These are phyloP conservation scores for Clostera curtula DNA, from an alignment of 2,888 invertebrate species.

Conservation along the genomic window DNA sequence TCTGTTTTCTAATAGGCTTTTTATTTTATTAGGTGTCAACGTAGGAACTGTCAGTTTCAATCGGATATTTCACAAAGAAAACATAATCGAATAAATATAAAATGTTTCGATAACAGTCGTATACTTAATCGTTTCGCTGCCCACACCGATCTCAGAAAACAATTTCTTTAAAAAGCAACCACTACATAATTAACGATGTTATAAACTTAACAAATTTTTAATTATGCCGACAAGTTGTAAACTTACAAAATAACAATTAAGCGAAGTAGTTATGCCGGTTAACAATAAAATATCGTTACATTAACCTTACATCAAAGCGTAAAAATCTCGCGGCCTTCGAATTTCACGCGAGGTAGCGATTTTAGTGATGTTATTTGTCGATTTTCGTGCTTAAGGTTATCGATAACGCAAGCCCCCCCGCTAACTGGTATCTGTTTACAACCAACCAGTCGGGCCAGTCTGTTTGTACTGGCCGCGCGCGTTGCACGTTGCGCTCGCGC, in stretches of 20 bases:
- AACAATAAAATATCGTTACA: conserved; percentile 20
- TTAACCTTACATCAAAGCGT: conserved; percentile 24
- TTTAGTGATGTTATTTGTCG: conserved; percentile 41
- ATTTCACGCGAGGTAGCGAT: conserved; percentile 33
- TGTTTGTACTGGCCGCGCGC: conserved; percentile 50
- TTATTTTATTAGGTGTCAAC: too few species aligned
- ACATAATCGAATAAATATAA: too few species aligned
- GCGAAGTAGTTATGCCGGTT: conserved; percentile 2
- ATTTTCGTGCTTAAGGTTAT: conserved; percentile 39
- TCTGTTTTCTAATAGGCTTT: too few species aligned
- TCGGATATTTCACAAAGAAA: too few species aligned
- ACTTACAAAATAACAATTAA: conserved; percentile 12
- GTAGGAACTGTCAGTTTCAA: too few species aligned
- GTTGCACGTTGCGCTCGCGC: conserved; percentile 44
- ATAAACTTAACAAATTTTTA: neutral
- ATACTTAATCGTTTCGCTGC: too few species aligned
- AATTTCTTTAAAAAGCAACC: neutral
- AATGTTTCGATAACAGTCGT: too few species aligned
- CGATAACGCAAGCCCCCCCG: conserved; percentile 60
- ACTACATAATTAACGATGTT: neutral
- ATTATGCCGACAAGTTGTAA: conserved; percentile 1
- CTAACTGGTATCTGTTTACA: conserved; percentile 32
- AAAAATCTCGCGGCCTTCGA: conserved; percentile 28
- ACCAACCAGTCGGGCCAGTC: conserved; percentile 32
- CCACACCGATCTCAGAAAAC: neutral